Evolutionary conservation across 1,140 invertebrate species (phyloP).

Genomic region (Gonatopus flavifemur): DNA sequence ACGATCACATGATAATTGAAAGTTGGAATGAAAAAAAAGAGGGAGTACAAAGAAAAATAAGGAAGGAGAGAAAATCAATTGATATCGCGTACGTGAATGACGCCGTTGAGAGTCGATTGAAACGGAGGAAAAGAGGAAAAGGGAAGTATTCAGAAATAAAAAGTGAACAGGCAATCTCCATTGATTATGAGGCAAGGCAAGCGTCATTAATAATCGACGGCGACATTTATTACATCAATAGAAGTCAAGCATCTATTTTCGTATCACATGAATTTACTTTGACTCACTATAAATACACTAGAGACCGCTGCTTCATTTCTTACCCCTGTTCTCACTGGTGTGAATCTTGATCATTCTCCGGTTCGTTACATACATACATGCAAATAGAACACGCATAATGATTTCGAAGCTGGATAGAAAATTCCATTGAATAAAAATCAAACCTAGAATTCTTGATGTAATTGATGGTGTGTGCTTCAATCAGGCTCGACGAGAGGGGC

Average conservation of each 20-base stretch:
- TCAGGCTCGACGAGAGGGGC: no score
- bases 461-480: no score
- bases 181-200: constrained; percentile 38
- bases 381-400: no score
- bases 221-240: constrained; percentile 39
- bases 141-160: not conserved
- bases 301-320: constrained; percentile 4
- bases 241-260: constrained; percentile 30
- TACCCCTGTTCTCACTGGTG: constrained; percentile 1
- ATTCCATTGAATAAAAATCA: no score
- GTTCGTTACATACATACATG: no score
- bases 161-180: constrained; percentile 18
- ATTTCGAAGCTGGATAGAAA: no score
- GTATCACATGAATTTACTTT: constrained; percentile 33
- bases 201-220: constrained; percentile 36
- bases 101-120: no score
- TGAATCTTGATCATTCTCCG: no score
- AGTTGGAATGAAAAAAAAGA: not conserved
- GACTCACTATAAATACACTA: constrained; percentile 32
- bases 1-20: not conserved
- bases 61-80: not conserved
- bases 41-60: not conserved
- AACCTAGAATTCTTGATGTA: no score
- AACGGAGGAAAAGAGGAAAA: not conserved
- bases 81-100: no score